Conservation (phyloP, 2,113 vertebrate genomes). For the Sarotherodon lohbergeri region DNA sequence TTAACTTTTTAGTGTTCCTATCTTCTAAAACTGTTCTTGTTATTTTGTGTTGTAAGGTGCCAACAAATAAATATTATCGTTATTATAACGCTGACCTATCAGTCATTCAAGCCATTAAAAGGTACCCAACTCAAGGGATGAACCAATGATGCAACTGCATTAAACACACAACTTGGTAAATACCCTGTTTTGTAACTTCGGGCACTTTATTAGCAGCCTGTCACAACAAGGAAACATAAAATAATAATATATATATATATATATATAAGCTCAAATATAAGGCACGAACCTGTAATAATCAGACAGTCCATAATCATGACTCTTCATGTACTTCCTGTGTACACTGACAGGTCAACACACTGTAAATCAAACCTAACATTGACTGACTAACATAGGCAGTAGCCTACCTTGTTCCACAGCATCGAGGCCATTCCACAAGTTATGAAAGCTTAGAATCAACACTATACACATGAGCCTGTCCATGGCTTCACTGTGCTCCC, state of each 20-base stretch:
- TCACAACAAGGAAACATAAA: neutral
- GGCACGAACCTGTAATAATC: neutral
- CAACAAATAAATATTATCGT: neutral
- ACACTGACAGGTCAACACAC: neutral
- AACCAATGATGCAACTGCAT: neutral
- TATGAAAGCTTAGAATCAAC: neutral
- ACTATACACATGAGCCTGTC: neutral
- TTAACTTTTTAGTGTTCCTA: neutral
- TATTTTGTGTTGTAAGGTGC: neutral
- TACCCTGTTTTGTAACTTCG: neutral
- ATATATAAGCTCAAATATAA: neutral
- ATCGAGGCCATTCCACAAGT: neutral
- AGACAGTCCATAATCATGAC: neutral
- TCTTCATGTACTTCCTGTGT: neutral
- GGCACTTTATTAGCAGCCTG: neutral
- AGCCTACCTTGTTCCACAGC: slow-evolving; percentile 4
- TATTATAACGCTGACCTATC: neutral
- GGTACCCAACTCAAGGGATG: neutral
- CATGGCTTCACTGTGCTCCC: neutral
- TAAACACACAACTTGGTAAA: neutral
- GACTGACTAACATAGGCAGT: neutral
- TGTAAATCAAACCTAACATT: neutral
- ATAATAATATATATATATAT: neutral
- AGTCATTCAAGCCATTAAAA: neutral
- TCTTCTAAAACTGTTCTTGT: neutral